Base-by-base conservation (phyloP, 92 coral and sea anemone species). In the Hydrozoanthus gracilis region DNA sequence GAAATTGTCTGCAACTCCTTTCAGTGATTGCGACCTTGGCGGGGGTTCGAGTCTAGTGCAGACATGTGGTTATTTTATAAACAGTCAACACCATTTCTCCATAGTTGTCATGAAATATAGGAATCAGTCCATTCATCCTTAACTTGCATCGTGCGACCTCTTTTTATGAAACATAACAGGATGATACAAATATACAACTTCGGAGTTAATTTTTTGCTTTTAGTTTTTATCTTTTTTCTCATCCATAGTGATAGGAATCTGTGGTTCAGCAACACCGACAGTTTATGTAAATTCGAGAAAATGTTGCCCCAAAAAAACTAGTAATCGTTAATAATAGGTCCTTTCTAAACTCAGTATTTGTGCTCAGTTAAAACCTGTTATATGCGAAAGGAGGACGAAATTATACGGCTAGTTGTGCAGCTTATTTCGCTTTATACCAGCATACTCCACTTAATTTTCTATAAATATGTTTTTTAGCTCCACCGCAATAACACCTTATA, bases 1-100 rank as follows among this genome's bases (percentile, higher is more conserved):
- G 79, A 74, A 74, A 74, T 74, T 74, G 79, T 74, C 79, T 74
- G 79, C 16, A 73, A 48, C 78, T 7, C 12, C 56, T 45, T 73
- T 73, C 47, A 46, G 47, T 44, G 76, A 71, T 14, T 13, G 54
- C 46, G 7, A 60, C 17, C 79, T 47, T 49, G 39, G 79, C 16
- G 79, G 79, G 79, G 79, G 79, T 74, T 74, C 52, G 46, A 15
- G n/a, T 9, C 56, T 73, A 44, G 17, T 15, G 54, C 5, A 3
- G 77, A 46, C 79, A 74, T 74, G 79, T 74, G 79, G 79, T 55
- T 39, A n/a, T n/a, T 47, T 14, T 74, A 27, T 8, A 12, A n/a
- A 74, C 54, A 14, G 8, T 74, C 13, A 48, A 27, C 39, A 27
- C 39, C 39, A 27, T 74, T 49, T 74, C 54, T 49, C 27, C 79